Base-by-base conservation (phyloP, 2,113 vertebrate species). In the Lepidothrix coronata region DNA sequence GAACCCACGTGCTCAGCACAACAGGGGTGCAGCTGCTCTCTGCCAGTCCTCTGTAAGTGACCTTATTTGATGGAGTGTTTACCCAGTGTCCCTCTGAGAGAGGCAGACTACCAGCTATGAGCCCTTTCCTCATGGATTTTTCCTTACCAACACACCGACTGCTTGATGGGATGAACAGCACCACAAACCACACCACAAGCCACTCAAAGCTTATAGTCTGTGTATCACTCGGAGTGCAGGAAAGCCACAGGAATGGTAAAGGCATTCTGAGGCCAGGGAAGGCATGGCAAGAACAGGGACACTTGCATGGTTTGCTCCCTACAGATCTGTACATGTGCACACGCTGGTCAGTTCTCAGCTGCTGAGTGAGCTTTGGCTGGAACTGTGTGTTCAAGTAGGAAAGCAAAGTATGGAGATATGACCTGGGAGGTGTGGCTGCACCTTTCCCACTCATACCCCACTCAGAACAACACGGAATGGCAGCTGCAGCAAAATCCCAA, bases 11-110 rank as follows among this genome's bases (percentile, higher is more conserved):
- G 41, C 71, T 58, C 54, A 54, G 12, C 73, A 81, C 96, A 55
- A 8, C 61, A 58, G n/a, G 11, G 6, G 24, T 67, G 68, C 59
- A 94, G 68, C 92, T 57, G 82, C 28, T 91, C 77, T 91, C 96
- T 95, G 92, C 85, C 66, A 25, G 55, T 44, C n/a, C 54, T 85
- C 68, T 11, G 8, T 12, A 37, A 27, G 43, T 35, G 59, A 58
- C 62, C 61, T 73, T 51, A 28, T 76, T 35, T 58, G 62, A 77
- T 30, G 57, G n/a, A 30, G 27, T 31, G 27, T 51, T 90, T 51
- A 58, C 31, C 43, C 71, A 73, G 59, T 7, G 35, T 66, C 71
- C 28, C 58, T 72, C 44, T 71, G 58, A 72, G 58, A 68, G n/a
- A 22, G 21, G 30, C 67, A 35, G 58, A 27, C 30, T 20, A 33